Percentiles rank a stretch among this genome's conserved stretches.
Conservation (phyloP, 2,797 vertebrate genomes). For the Buceros bicornis region DNA sequence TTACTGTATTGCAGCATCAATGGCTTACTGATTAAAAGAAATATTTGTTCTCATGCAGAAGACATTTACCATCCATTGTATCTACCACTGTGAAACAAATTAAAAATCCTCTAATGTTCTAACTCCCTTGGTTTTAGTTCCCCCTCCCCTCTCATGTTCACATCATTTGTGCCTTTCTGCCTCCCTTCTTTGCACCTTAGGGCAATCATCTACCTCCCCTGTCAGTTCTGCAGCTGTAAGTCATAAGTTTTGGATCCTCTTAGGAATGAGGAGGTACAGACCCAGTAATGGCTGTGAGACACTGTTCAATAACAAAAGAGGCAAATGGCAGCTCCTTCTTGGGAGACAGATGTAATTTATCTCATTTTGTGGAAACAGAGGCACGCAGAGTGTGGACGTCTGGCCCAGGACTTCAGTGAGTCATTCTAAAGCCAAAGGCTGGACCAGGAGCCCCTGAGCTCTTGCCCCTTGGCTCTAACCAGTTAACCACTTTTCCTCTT, state of each 20-base stretch:
- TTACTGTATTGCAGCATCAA: background rate
- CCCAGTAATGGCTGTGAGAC: rapidly evolving
- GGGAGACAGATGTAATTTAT: background rate
- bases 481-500: background rate
- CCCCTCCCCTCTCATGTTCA: rapidly evolving
- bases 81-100: background rate
- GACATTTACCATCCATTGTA: background rate
- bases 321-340: background rate
- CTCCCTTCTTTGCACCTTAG: background rate
- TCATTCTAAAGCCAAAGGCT: background rate
- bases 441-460: background rate
- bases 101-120: background rate
- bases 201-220: background rate
- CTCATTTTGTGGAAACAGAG: background rate
- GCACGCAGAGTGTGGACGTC: background rate
- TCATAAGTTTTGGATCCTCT: background rate
- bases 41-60: background rate
- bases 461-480: background rate
- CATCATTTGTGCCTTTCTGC: background rate
- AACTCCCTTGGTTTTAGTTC: background rate
- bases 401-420: background rate
- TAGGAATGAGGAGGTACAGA: rapidly evolving
- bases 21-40: background rate
- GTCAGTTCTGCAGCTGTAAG: background rate
- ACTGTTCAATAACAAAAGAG: background rate